Evolutionary conservation across 2,113 vertebrate species (phyloP), one percentile per base, ranked within the genome.

Genomic region (Aegithalos caudatus): DNA sequence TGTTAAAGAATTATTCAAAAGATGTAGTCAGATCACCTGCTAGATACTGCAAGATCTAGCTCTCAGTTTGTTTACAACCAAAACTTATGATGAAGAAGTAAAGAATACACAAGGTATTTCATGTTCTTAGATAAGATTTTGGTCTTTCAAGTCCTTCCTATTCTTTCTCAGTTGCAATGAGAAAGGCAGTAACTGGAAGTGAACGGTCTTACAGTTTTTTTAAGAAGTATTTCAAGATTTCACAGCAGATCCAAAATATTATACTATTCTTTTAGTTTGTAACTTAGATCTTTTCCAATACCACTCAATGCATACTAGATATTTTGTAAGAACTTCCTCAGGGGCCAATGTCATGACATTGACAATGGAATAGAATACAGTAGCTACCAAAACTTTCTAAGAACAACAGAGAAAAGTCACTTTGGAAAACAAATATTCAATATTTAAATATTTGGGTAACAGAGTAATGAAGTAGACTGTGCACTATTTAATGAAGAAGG

Each of bases 271-370:
- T 92, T 70, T 33, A 72, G 31, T 23, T 48, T 82, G 23, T 21
- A 77, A 72, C 7, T 28, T 61, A 57, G 18, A 42, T 70, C 16
- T 94, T 86, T 65, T 83, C 54, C 29, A 73, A 31, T 40, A 77
- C 3, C 28, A 69, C 12, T 77, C 45, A 66, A 14, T 27, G 14
- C 1, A 8, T 47, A 78, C 25, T 9, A 53, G 54, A 58, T 51
- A 78, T 0, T 16, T 8, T 28, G 10, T 12, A 58, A 62, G 54
- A 62, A 73, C 25, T 69, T 72, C 14, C 88, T 88, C 35, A 44
- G 0, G 0, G 35, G 44, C 4, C 23, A 73, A 28, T 14, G 44
- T 70, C 53, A 62, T 28, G 47, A 57, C 19, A 44, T 18, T 48
- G 37, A 66, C 4, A n/a, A 42, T 45, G 9, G 18, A 65, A 7